Evolutionary conservation across 2,113 vertebrate genomes (phyloP), one percentile per base, ranked within the genome.

Genomic region (Gnathonemus echidnorhynchus): DNA sequence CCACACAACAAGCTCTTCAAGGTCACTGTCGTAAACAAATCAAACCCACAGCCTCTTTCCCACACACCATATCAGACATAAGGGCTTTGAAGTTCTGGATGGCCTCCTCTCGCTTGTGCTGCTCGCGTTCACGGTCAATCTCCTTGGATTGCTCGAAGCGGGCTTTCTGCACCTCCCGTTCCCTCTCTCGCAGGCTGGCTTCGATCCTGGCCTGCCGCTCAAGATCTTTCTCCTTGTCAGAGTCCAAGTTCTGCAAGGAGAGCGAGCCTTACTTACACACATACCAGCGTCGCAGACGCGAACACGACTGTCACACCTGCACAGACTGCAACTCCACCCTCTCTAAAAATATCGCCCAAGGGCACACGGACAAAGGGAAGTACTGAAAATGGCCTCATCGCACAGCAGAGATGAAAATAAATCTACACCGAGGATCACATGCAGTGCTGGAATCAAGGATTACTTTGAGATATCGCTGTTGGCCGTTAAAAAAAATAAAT

Each of bases 131-230:
- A 0, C 98, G 90, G 86, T 99, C 98, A 5, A 99, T 99, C 93
- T 99, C 98, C 95, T 99, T 99, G 90, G 98, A 99, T 91, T 99
- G 98, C 92, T 99, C 98, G 0, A 98, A 99, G 53, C 98, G 97
- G n/a, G 98, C 98, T 86, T 98, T 99, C 93, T 99, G 98, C 53
- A 99, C 98, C 90, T 99, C 98, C 3, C 98, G 94, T 92, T 99
- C 98, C 39, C 98, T 93, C 92, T 99, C 98, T 86, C 98, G 94
- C 91, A 99, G 95, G 89, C 98, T 99, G 42, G 97, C 98, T 94
- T 99, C 98, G 13, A 99, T 98, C 19, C 98, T 97, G 74, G 98
- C 98, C 93, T 99, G 98, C 0, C 98, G 96, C 94, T 99, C 98
- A 93, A 99, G 89, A 92, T 99, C 98, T 77, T 98, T 97, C 91